These are phyloP conservation scores for Clepsis dumicolana DNA, from an alignment of 2,888 invertebrate species.

Conservation along the genomic window DNA sequence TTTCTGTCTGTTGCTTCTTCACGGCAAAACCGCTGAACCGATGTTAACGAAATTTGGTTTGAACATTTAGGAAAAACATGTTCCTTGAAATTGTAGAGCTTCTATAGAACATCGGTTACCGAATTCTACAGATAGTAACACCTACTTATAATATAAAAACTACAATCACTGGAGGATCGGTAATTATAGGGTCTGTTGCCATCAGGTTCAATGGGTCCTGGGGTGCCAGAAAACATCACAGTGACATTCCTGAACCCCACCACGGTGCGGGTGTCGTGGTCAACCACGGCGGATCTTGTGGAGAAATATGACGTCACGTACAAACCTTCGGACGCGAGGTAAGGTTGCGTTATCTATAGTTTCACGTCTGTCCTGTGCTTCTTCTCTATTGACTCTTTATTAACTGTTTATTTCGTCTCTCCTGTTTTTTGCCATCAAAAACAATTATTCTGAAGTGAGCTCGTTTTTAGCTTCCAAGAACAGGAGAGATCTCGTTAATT, in stretches of 20 bases:
- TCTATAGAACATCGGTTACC: no score
- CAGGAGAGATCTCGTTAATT: not conserved
- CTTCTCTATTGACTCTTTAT: conserved; percentile 10
- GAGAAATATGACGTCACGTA: conserved; percentile 97
- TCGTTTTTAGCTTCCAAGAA: not conserved
- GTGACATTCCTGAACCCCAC: conserved; percentile 95
- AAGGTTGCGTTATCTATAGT: conserved; percentile 68
- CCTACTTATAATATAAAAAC: no score
- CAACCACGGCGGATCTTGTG: conserved; percentile 92
- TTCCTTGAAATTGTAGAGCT: no score
- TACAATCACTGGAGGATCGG: no score
- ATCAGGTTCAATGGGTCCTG: conserved; percentile 91
- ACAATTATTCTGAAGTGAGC: no score
- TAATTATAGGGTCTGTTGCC: no score
- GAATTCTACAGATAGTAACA: no score
- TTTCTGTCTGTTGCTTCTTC: no score
- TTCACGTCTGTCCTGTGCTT: conserved; percentile 16
- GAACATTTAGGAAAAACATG: no score
- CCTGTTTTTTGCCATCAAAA: no score
- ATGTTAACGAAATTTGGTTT: no score
- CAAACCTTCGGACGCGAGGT: conserved; percentile 96
- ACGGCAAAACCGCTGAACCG: no score
- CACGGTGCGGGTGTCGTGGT: conserved; percentile 95
- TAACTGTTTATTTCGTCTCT: not conserved
- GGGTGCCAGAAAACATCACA: conserved; percentile 95